Percentiles rank a stretch among this genome's conserved stretches.
These are phyloP conservation scores for Sciurus carolinensis DNA, from an alignment of 2,797 vertebrate species.

Conservation along the genomic window DNA sequence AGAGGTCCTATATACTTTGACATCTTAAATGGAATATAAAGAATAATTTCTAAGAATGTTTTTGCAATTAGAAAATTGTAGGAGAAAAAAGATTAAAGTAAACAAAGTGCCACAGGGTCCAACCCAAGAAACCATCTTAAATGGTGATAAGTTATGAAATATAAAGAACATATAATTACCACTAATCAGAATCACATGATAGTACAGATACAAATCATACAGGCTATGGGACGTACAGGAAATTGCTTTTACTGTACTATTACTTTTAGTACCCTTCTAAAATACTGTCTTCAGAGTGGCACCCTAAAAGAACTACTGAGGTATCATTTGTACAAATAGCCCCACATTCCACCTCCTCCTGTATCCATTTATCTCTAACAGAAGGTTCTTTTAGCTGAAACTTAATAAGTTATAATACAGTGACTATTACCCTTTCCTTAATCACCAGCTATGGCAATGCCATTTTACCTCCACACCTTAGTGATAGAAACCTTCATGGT, in stretches of 20 bases:
- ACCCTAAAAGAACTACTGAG: background rate
- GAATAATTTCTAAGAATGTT: conserved; percentile 31
- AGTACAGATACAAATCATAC: conserved; percentile 1
- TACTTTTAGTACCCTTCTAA: background rate
- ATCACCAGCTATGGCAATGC: background rate
- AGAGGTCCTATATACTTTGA: background rate
- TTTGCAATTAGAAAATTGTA: conserved; percentile 45
- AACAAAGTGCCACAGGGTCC: background rate
- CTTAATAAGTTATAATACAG: background rate
- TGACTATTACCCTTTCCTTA: background rate
- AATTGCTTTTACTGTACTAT: background rate
- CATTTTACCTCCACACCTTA: background rate
- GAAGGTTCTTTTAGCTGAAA: background rate
- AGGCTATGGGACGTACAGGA: background rate
- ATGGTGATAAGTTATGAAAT: conserved; percentile 32
- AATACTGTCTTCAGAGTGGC: background rate
- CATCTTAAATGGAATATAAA: conserved; percentile 41
- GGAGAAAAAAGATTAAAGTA: background rate
- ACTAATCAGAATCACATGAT: conserved; percentile 36
- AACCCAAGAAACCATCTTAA: conserved; percentile 24
- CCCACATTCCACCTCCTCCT: background rate
- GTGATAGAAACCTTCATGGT: background rate
- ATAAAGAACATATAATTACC: background rate
- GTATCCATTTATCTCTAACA: background rate
- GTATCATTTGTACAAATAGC: background rate